Conservation (phyloP, 2,888 invertebrate genomes). For the Dolomedes plantarius region DNA sequence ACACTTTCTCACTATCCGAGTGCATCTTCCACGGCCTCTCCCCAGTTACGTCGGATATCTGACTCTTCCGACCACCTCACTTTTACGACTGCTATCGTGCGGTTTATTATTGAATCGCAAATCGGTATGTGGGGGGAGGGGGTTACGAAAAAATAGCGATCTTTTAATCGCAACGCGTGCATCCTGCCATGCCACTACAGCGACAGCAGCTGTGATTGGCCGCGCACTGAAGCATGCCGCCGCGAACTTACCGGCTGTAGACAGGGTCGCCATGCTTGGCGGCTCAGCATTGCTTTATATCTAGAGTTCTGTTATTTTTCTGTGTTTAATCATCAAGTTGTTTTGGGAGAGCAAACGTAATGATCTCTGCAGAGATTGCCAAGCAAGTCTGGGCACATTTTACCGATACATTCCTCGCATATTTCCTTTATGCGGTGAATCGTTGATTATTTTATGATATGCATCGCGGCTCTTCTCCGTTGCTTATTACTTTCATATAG, state of each 20-base stretch:
- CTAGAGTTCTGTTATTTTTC: neutral
- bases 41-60: neutral
- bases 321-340: neutral
- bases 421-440: neutral
- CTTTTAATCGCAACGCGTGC: constrained; percentile 39
- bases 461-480: neutral
- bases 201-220: constrained; percentile 55
- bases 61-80: constrained; percentile 5
- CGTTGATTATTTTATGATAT: neutral
- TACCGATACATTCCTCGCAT: constrained; percentile 4
- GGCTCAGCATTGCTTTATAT: neutral
- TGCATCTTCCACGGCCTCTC: neutral
- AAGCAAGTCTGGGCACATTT: constrained; percentile 1
- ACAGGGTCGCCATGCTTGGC: neutral
- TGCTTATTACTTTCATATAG: no score
- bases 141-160: constrained; percentile 11
- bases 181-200: constrained; percentile 29
- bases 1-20: neutral
- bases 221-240: constrained; percentile 46
- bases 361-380: neutral
- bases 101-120: constrained; percentile 17
- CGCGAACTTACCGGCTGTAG: constrained; percentile 21
- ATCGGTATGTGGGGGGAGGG: neutral
- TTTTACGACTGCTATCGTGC: neutral
- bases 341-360: neutral